Conservation (phyloP, 2,888 invertebrate species). For the Liposcelis brunnea region DNA sequence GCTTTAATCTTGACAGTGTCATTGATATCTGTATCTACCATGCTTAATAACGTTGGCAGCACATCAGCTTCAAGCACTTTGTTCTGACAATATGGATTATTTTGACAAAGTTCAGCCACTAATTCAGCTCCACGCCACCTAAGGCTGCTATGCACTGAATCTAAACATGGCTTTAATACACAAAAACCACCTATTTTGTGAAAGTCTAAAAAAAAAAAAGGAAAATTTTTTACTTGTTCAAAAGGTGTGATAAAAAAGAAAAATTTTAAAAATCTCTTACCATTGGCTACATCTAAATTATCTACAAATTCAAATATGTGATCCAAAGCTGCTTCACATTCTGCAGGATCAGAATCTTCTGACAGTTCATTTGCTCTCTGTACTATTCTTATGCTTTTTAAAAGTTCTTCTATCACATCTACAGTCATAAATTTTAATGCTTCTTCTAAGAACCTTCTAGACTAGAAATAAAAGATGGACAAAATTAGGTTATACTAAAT, state of each 20-base stretch:
- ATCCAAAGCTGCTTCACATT: constrained; percentile 45
- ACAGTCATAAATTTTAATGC: constrained; percentile 51
- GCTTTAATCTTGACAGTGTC: constrained; percentile 44
- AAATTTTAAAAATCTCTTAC: no score
- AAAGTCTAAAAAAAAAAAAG: constrained; percentile 47
- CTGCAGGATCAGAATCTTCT: constrained; percentile 34
- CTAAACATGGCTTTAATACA: constrained; percentile 48
- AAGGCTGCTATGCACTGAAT: constrained; percentile 40
- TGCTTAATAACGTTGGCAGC: constrained; percentile 40
- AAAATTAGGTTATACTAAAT: not conserved
- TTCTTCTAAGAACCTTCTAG: constrained; percentile 49
- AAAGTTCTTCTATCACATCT: constrained; percentile 47
- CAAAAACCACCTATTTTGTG: constrained; percentile 67
- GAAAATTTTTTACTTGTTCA: constrained; percentile 3
- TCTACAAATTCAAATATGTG: constrained; percentile 49
- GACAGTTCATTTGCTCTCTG: constrained; percentile 31
- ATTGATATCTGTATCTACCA: constrained; percentile 38
- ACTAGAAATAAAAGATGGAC: constrained; percentile 30
- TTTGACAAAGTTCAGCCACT: constrained; percentile 65
- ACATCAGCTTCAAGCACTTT: constrained; percentile 46
- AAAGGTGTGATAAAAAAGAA: constrained; percentile 10
- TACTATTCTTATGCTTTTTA: constrained; percentile 40
- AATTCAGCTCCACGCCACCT: constrained; percentile 46
- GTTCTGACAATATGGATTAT: constrained; percentile 67
- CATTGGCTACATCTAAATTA: constrained; percentile 63